Percentiles rank a stretch among this genome's conserved stretches.
These are phyloP conservation scores for Enoplosus armatus DNA, from an alignment of 2,797 vertebrate genomes.

Conservation along the genomic window DNA sequence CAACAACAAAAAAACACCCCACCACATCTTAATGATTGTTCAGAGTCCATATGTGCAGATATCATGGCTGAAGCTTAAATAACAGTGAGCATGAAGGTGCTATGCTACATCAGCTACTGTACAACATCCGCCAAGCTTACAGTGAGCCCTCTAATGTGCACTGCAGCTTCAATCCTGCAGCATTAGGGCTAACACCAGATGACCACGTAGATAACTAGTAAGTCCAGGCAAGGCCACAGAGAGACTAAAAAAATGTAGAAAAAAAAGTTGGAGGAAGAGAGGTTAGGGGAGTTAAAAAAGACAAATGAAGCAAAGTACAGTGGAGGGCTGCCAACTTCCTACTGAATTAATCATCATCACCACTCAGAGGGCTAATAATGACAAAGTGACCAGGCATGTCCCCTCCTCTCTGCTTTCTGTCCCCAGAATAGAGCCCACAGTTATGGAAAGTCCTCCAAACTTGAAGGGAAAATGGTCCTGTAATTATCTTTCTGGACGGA, in stretches of 20 bases:
- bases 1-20: neutral
- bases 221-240: constrained; percentile 52
- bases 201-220: constrained; percentile 65
- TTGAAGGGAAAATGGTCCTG: constrained; percentile 53
- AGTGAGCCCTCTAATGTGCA: constrained; percentile 60
- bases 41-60: constrained; percentile 5
- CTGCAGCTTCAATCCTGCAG: constrained; percentile 64
- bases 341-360: constrained; percentile 76
- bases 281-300: constrained; percentile 55
- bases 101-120: constrained; percentile 39
- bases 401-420: constrained; percentile 61
- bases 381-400: constrained; percentile 75
- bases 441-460: constrained; percentile 66
- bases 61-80: constrained; percentile 23
- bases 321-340: constrained; percentile 62
- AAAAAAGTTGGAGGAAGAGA: constrained; percentile 40
- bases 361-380: constrained; percentile 78
- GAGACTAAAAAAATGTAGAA: constrained; percentile 17
- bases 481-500: constrained; percentile 69
- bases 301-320: constrained; percentile 57
- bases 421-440: constrained; percentile 60
- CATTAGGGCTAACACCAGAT: constrained; percentile 79
- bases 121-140: constrained; percentile 45
- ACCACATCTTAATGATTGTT: constrained; percentile 1
- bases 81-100: constrained; percentile 26